Evolutionary conservation across 2,888 invertebrate genomes (phyloP).

Genomic region (Tuberolachnus salignus): DNA sequence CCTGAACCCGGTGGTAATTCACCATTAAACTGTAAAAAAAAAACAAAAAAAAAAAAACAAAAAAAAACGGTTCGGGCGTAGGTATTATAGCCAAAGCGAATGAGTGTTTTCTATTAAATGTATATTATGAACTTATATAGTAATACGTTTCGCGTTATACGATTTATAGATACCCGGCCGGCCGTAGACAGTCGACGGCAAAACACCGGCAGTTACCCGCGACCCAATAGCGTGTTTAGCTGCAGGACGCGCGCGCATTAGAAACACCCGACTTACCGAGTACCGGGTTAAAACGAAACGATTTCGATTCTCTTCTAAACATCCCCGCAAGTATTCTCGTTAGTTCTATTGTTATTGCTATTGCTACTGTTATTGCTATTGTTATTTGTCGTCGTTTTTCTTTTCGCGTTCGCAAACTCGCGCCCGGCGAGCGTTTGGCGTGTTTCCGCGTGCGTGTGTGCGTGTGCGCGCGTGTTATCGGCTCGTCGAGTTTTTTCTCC

Average conservation of each 20-base stretch:
- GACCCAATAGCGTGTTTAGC: not conserved
- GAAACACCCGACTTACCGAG: no score
- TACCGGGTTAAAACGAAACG: no score
- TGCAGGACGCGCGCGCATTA: not conserved
- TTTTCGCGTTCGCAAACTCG: no score
- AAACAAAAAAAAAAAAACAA: not conserved
- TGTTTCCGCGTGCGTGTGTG: no score
- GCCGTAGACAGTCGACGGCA: not conserved
- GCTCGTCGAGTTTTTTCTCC: no score
- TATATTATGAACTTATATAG: not conserved
- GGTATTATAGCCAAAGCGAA: constrained; percentile 32
- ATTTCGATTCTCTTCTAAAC: no score
- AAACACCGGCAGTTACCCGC: not conserved
- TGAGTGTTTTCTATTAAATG: constrained; percentile 16
- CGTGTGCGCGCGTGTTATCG: no score
- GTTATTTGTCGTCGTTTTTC: no score
- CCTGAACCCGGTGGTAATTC: constrained; percentile 49
- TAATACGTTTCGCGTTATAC: constrained; percentile 42
- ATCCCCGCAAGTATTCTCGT: no score
- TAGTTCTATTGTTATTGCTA: no score
- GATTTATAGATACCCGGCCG: constrained; percentile 8
- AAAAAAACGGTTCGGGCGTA: constrained; percentile 5
- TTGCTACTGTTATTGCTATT: no score
- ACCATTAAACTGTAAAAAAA: constrained; percentile 40
- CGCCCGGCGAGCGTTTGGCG: no score